phyloP scores from a whole-genome alignment of 2,888 invertebrate genomes.

The Sinentomon sp. region DNA sequence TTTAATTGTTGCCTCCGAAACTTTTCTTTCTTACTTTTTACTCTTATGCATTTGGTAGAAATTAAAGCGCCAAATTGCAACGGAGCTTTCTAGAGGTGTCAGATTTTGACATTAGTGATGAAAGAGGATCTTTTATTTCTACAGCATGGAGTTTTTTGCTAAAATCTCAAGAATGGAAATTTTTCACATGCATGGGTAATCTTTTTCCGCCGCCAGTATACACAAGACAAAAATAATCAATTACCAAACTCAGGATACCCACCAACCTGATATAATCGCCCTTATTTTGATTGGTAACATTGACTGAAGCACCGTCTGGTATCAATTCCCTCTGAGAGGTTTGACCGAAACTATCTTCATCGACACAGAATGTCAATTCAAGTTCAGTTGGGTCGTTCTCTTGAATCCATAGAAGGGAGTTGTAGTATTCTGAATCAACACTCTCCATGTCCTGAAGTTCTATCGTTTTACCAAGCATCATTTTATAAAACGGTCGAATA shows the following conservation, averaged over 20 bases:
- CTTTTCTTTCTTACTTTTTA: too few relatives aligned
- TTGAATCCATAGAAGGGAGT: slow-evolving; percentile 77
- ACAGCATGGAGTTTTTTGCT: too few relatives aligned
- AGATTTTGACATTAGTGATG: too few relatives aligned
- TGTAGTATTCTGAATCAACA: slow-evolving; percentile 94
- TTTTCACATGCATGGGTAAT: too few relatives aligned
- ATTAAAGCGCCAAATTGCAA: too few relatives aligned
- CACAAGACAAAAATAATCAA: too few relatives aligned
- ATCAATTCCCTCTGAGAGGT: slow-evolving; percentile 76
- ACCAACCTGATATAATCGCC: slow-evolving; percentile 81
- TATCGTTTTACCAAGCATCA: slow-evolving; percentile 89
- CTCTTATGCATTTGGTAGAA: too few relatives aligned
- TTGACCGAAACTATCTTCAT: slow-evolving; percentile 88
- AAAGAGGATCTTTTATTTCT: too few relatives aligned
- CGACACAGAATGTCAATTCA: slow-evolving; percentile 80
- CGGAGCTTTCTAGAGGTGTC: too few relatives aligned
- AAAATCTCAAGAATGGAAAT: too few relatives aligned
- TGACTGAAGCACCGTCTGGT: slow-evolving; percentile 62
- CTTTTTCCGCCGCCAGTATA: too few relatives aligned
- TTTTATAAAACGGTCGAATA: slow-evolving; percentile 98
- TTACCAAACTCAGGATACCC: slow-evolving; percentile 6
- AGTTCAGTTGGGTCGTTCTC: slow-evolving; percentile 89
- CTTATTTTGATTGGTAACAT: slow-evolving; percentile 79
- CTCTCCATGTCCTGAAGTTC: slow-evolving; percentile 95
- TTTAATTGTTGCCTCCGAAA: too few relatives aligned